Base-by-base conservation (phyloP, 2,113 vertebrate genomes). In the Nibea coibor region DNA sequence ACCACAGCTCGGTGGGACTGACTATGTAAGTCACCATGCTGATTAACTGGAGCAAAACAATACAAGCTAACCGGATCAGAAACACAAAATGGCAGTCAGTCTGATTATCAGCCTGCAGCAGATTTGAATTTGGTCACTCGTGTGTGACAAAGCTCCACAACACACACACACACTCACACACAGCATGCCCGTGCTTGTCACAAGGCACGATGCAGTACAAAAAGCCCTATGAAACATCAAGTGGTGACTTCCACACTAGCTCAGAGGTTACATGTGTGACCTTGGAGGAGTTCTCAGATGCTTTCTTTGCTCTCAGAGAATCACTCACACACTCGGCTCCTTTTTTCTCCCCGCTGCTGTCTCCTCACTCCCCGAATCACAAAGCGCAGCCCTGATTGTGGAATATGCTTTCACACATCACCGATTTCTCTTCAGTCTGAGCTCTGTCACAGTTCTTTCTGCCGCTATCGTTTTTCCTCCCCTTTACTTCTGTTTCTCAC, bases 331-430 rank as follows among this genome's bases (percentile, higher is more conserved):
- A 22, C 51, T 53, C 28, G 19, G 58, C 47, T 87, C 67, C 70
- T 75, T 87, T 85, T 72, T 72, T 79, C 81, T 86, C 47, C 22
- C 59, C 72, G 81, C 20, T 58, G 51, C 78, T 79, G 86, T 79
- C 81, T 83, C 67, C 51, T 72, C 54, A 53, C 64, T 76, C 75
- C 78, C 69, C 72, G 67, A 82, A 80, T 84, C 74, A 88, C 78
- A 90, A 83, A 88, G 78, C 75, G 17, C 56, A 76, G 56, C 48
- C 72, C 75, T 79, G 66, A 76, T 83, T 78, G 77, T 83, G 48
- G 86, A 88, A 91, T 88, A 87, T 87, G 72, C 82, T 90, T 90
- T 91, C 86, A 89, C 87, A 92, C 89, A 83, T 80, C 75, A 82
- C 72, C 86, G 87, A 79, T 78, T 89, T 85, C 75, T 78, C 62